Evolutionary conservation across 1,140 invertebrate species (phyloP).

Genomic region (Aphaenogaster rudis): DNA sequence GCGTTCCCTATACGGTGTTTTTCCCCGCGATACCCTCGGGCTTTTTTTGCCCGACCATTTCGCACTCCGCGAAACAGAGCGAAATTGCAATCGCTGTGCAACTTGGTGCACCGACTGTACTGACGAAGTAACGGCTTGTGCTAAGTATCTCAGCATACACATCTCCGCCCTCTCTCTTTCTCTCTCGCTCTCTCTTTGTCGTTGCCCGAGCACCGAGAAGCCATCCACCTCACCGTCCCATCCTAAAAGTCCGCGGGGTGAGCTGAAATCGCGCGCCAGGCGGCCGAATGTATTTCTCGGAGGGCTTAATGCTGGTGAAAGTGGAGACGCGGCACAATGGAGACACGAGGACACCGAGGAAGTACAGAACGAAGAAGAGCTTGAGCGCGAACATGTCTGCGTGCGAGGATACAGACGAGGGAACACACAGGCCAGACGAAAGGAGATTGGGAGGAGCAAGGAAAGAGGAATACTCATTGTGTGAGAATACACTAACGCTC

Average conservation of each 20-base stretch:
- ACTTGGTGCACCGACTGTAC: constrained; percentile 70
- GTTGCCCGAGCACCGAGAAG: constrained; percentile 2
- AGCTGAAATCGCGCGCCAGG: constrained; percentile 68
- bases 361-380: constrained; percentile 33
- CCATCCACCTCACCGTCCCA: background rate
- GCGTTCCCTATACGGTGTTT: background rate
- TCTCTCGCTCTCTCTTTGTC: background rate
- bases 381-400: constrained; percentile 30
- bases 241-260: constrained; percentile 37
- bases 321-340: constrained; percentile 65
- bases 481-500: constrained; percentile 19
- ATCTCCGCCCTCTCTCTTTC: constrained; percentile 38
- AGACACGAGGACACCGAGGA: constrained; percentile 44
- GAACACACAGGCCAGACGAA: background rate
- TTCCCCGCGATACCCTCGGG: background rate
- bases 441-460: constrained; percentile 14
- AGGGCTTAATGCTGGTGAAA: constrained; percentile 73
- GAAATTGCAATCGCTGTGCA: constrained; percentile 13
- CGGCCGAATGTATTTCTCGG: constrained; percentile 73
- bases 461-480: constrained; percentile 6
- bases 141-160: constrained; percentile 74
- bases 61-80: constrained; percentile 6
- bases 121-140: constrained; percentile 72
- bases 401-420: background rate
- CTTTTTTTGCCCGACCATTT: constrained; percentile 22